Evolutionary conservation across 2,797 vertebrate genomes (phyloP), one percentile per base, ranked within the genome.

Genomic region (Cirrhinus mrigala): DNA sequence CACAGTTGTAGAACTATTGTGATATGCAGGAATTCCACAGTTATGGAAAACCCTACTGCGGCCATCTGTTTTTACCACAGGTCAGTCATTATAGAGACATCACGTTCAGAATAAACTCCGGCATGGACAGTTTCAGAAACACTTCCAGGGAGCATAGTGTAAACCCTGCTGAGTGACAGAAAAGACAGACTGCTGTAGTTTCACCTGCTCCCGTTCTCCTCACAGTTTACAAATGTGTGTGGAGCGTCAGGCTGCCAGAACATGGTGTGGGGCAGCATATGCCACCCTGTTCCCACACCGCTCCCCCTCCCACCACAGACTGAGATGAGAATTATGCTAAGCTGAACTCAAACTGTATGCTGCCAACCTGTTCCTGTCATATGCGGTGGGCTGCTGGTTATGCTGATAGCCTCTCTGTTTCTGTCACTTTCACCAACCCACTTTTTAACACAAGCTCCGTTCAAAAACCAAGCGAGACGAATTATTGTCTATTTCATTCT

Each of bases 131-230:
- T 70, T 20, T 48, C 62, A n/a, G 50, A 29, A 69, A 40, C 54
- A 52, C 74, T 54, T 84, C 16, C 50, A 12, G 64, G 37, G 64
- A 58, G 24, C 9, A 18, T 71, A 69, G 50, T 56, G 27, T 69
- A 58, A 56, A 48, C 52, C 62, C 16, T 70, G 83, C 83, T 70
- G 64, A 29, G 18, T 46, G 74, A 77, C 62, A 79, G 73, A 68
- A 85, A 56, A 81, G 76, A 71, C 82, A 79, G 82, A 68, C 84
- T 82, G 84, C 79, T 81, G 82, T 48, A 66, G 82, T 81, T 86
- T 85, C 82, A 88, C 82, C 85, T 89, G 87, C 84, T 80, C 60
- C 74, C 20, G 0, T 83, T 66, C 82, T 50, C 22, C 85, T 89
- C 62, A 81, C 78, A 71, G 66, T 76, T 85, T 86, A 85, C 52